Evolutionary conservation across 2,888 invertebrate genomes (phyloP).

Genomic region (Lissocephala sabroskyi): DNA sequence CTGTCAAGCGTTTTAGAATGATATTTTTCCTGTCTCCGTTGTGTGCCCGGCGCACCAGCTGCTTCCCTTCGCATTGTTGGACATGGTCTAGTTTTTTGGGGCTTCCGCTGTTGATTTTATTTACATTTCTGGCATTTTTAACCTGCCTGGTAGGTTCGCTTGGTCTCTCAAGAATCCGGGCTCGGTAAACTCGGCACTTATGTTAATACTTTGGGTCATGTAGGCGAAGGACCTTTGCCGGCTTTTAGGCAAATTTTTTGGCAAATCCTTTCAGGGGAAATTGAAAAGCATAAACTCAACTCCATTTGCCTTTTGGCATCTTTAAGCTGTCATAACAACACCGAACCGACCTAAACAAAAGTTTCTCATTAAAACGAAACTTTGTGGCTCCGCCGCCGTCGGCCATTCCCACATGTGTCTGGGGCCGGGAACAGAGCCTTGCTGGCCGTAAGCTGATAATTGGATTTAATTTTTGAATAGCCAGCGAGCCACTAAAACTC

Average conservation of each 20-base stretch:
- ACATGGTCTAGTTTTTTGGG: constrained; percentile 15
- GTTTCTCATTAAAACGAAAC: constrained; percentile 63
- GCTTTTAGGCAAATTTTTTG: constrained; percentile 28
- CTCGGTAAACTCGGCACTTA: constrained; percentile 30
- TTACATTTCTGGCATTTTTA: constrained; percentile 57
- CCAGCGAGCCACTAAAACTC: constrained; percentile 17
- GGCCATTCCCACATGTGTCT: constrained; percentile 23
- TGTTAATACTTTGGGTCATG: constrained; percentile 45
- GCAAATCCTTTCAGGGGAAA: background rate
- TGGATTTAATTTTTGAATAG: constrained; percentile 64
- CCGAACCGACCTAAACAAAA: constrained; percentile 52
- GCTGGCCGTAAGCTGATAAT: constrained; percentile 60
- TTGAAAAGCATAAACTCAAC: background rate
- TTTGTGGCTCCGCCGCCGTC: constrained; percentile 39
- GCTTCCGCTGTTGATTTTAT: constrained; percentile 53
- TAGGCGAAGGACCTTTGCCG: constrained; percentile 15
- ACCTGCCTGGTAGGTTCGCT: constrained; percentile 19
- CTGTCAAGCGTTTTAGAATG: constrained; percentile 60
- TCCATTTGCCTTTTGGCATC: background rate
- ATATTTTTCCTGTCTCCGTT: constrained; percentile 47
- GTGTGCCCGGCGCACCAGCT: background rate
- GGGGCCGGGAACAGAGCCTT: constrained; percentile 19
- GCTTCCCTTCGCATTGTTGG: background rate
- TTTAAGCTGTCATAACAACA: background rate
- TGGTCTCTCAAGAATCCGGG: constrained; percentile 13